Percentiles rank a stretch among this genome's conserved stretches.
Conservation (phyloP, 2,797 vertebrate species). For the Alouatta caraya region DNA sequence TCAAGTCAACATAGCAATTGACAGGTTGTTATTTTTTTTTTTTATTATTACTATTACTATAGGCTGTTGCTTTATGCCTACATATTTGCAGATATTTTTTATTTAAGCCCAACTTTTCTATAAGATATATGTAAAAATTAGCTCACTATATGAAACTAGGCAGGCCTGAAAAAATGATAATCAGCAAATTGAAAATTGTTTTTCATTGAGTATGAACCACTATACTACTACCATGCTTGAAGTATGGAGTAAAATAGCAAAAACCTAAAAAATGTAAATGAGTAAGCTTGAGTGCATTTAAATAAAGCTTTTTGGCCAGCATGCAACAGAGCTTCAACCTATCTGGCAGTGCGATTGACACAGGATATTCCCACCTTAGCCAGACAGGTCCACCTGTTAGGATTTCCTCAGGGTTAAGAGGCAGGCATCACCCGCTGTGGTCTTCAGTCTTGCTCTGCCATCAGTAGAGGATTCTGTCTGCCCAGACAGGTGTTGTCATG, state of each 20-base stretch:
- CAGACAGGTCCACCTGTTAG: neutral
- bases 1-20: conserved; percentile 41
- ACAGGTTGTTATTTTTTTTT: conserved; percentile 56
- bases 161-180: neutral
- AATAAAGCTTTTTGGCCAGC: neutral
- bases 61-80: conserved; percentile 29
- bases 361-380: neutral
- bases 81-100: conserved; percentile 32
- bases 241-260: neutral
- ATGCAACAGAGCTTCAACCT: too few relatives aligned
- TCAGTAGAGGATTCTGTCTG: neutral
- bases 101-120: neutral
- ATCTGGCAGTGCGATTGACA: fast-evolving
- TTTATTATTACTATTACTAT: neutral
- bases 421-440: neutral
- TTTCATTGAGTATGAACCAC: neutral
- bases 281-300: neutral
- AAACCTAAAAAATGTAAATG: neutral
- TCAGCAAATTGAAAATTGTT: neutral
- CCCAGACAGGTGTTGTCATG: neutral
- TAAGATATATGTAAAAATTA: neutral
- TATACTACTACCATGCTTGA: neutral
- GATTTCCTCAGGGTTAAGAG: neutral
- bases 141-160: neutral
- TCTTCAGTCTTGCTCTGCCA: neutral